Evolutionary conservation across 2,797 vertebrate species (phyloP).

Genomic region (Hyperoplus lanceolatus): DNA sequence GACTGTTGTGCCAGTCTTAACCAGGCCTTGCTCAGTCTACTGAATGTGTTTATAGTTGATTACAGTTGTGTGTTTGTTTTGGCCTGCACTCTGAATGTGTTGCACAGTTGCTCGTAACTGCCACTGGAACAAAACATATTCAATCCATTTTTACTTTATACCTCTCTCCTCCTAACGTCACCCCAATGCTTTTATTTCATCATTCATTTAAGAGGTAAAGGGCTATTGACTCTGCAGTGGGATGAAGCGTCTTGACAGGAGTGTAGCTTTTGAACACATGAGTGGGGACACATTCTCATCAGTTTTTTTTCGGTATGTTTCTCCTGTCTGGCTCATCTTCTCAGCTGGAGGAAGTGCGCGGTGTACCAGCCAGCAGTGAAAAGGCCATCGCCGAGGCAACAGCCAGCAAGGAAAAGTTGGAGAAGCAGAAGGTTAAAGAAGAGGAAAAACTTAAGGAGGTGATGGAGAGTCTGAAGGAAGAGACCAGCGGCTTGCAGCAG

Average conservation of each 20-base stretch:
- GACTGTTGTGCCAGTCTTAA: slow-evolving; percentile 64
- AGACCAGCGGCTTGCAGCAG: slow-evolving; percentile 92
- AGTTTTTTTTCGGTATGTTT: slow-evolving; percentile 12
- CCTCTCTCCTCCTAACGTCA: slow-evolving; percentile 16
- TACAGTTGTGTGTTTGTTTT: slow-evolving; percentile 62
- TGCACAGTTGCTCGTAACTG: slow-evolving; percentile 41
- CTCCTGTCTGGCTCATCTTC: slow-evolving; percentile 35
- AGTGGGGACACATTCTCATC: slow-evolving; percentile 10
- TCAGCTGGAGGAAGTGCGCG: slow-evolving; percentile 91
- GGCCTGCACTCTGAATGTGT: slow-evolving; percentile 35
- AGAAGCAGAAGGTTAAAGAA: slow-evolving; percentile 89
- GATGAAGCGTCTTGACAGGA: slow-evolving; percentile 9
- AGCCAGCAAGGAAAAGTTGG: slow-evolving; percentile 85
- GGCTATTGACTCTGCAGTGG: neutral
- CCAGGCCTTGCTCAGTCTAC: slow-evolving; percentile 45
- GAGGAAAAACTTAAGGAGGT: slow-evolving; percentile 91
- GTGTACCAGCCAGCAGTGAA: slow-evolving; percentile 86
- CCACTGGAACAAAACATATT: slow-evolving; percentile 2
- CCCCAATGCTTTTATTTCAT: slow-evolving; percentile 27
- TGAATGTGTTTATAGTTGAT: slow-evolving; percentile 67
- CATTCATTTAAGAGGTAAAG: slow-evolving; percentile 15
- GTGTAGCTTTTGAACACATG: slow-evolving; percentile 20
- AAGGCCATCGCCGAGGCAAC: slow-evolving; percentile 89
- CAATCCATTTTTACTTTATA: slow-evolving; percentile 26
- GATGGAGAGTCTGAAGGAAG: slow-evolving; percentile 93